Conservation (phyloP, 2,888 invertebrate genomes). For the Tachina fera region DNA sequence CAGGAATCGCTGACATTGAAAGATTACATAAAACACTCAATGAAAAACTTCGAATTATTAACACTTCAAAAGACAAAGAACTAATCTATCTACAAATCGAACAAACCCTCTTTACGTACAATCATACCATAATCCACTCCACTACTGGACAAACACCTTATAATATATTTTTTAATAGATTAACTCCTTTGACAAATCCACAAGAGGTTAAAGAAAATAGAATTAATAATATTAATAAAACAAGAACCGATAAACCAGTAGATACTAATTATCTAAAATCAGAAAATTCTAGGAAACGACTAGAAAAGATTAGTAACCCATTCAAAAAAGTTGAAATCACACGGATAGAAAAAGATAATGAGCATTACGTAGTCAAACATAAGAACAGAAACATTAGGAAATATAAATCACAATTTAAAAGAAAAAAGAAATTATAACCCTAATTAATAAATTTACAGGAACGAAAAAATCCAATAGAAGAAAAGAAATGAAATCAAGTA, state of each 20-base stretch:
- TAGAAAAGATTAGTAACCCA: slow-evolving; percentile 52
- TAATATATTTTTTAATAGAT: slow-evolving; percentile 43
- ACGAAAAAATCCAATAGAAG: not conserved
- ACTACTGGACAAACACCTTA: slow-evolving; percentile 39
- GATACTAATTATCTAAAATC: slow-evolving; percentile 47
- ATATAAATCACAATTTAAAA: slow-evolving; percentile 54
- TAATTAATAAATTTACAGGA: too few relatives aligned
- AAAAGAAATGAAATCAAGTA: not conserved
- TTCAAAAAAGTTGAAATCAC: slow-evolving; percentile 51
- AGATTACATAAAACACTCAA: slow-evolving; percentile 50
- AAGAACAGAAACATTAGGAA: slow-evolving; percentile 50
- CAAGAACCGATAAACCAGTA: slow-evolving; percentile 30
- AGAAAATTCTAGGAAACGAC: slow-evolving; percentile 51
- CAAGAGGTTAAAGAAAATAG: slow-evolving; percentile 46
- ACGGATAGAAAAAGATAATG: slow-evolving; percentile 52
- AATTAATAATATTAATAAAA: slow-evolving; percentile 51
- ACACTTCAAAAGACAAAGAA: slow-evolving; percentile 37
- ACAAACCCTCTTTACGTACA: slow-evolving; percentile 37
- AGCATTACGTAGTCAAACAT: slow-evolving; percentile 58
- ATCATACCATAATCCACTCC: slow-evolving; percentile 24
- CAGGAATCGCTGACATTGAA: slow-evolving; percentile 59
- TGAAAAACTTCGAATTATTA: slow-evolving; percentile 30
- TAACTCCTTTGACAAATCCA: slow-evolving; percentile 14
- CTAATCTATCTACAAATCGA: slow-evolving; percentile 23
- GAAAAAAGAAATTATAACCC: not conserved